Conservation (phyloP, 2,113 vertebrate genomes). For the Poecilia latipinna region DNA sequence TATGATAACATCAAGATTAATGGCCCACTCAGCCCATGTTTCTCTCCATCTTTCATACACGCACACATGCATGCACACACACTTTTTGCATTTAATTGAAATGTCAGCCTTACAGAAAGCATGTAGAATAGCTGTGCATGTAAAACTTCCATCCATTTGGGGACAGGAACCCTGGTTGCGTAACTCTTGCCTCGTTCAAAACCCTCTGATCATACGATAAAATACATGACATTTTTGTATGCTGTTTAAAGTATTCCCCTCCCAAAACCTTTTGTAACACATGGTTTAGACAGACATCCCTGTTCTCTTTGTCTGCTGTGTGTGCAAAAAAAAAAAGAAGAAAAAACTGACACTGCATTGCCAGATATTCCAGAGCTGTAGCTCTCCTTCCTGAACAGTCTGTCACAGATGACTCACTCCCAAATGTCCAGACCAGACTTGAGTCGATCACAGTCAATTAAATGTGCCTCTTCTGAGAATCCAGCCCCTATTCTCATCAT, state of each 20-base stretch:
- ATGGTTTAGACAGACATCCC: conserved; percentile 11
- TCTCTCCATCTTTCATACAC: background rate
- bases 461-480: conserved; percentile 43
- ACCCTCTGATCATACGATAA: conserved; percentile 19
- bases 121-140: background rate
- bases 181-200: conserved; percentile 10
- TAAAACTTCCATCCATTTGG: no score
- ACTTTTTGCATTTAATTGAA: conserved; percentile 21
- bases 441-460: conserved; percentile 64
- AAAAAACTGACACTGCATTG: background rate
- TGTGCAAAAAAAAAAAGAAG: background rate
- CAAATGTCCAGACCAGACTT: conserved; percentile 33
- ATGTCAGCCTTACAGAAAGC: conserved; percentile 11
- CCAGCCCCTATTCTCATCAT: conserved; percentile 15
- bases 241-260: conserved; percentile 25
- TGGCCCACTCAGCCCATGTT: background rate
- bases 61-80: conserved; percentile 9
- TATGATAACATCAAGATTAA: conserved; percentile 1
- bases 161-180: background rate
- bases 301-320: conserved; percentile 30
- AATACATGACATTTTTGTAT: conserved; percentile 21
- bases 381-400: background rate
- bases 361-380: conserved; percentile 5
- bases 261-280: conserved; percentile 9
- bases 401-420: conserved; percentile 48